These are phyloP conservation scores for Xerus inauris DNA, from an alignment of 2,113 vertebrate species.

Conservation along the genomic window DNA sequence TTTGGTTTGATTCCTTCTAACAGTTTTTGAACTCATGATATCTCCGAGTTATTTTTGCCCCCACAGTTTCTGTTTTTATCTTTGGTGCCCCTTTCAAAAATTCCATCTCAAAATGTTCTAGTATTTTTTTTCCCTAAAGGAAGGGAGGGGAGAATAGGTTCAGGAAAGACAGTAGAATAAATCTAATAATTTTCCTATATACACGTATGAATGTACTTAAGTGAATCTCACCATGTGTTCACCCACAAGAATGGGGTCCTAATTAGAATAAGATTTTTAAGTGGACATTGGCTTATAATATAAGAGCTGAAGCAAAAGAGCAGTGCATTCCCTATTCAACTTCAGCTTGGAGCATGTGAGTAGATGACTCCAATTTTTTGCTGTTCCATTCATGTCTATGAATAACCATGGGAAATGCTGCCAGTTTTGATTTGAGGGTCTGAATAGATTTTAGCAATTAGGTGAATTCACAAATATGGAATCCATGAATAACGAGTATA, in stretches of 20 bases:
- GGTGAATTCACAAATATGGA: neutral
- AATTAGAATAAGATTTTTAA: too few species aligned
- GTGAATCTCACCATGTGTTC: too few species aligned
- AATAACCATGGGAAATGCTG: neutral
- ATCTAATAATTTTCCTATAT: too few species aligned
- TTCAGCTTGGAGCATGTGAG: neutral
- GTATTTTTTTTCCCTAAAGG: neutral
- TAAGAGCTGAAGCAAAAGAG: neutral
- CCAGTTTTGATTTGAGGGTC: neutral
- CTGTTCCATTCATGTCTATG: neutral
- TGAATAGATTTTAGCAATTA: neutral
- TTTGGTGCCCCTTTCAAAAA: neutral
- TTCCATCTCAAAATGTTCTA: neutral
- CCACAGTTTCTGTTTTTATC: neutral
- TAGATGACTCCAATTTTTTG: neutral
- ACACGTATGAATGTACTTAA: too few species aligned
- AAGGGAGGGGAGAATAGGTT: too few species aligned
- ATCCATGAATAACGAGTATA: neutral
- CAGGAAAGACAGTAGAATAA: too few species aligned
- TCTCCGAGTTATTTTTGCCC: neutral
- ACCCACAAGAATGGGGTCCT: too few species aligned
- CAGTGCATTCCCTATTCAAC: neutral
- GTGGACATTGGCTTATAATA: neutral
- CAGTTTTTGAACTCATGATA: neutral
- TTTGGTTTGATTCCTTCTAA: neutral